phyloP scores from a whole-genome alignment of 2,888 invertebrate genomes.

The Rhingia rostrata region DNA sequence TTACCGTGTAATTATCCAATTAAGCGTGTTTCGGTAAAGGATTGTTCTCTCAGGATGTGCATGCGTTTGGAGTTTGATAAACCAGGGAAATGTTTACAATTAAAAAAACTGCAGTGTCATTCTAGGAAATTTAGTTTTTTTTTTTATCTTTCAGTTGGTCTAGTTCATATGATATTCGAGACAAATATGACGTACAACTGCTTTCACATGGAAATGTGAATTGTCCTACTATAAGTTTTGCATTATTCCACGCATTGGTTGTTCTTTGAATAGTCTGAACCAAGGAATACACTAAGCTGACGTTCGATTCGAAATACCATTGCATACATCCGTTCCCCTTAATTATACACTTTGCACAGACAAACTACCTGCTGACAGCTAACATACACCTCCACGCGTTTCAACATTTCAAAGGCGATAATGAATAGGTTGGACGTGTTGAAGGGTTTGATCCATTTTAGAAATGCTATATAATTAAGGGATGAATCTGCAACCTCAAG shows the following conservation, averaged over 20 bases:
- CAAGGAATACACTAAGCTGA: background rate
- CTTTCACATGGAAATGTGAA: too few relatives aligned
- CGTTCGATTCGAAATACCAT: background rate
- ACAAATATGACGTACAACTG: too few relatives aligned
- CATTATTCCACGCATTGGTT: too few relatives aligned
- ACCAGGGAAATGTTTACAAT: background rate
- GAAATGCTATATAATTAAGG: conserved; percentile 68
- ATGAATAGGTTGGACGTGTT: conserved; percentile 58
- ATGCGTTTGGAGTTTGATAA: conserved; percentile 2
- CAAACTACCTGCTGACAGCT: conserved; percentile 68
- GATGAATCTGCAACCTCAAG: conserved; percentile 70
- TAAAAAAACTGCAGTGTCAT: conserved; percentile 1
- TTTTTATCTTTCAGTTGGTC: background rate
- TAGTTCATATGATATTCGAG: too few relatives aligned
- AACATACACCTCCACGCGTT: conserved; percentile 44
- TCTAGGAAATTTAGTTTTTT: background rate
- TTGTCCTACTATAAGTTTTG: too few relatives aligned
- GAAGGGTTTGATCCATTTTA: conserved; percentile 65
- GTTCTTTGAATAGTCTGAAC: too few relatives aligned
- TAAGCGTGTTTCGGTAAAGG: conserved; percentile 57
- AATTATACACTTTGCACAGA: conserved; percentile 47
- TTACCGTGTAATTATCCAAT: conserved; percentile 62
- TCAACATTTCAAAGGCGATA: conserved; percentile 15
- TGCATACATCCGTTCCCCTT: conserved; percentile 24
- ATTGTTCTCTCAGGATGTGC: conserved; percentile 16